phyloP scores from a whole-genome alignment of 2,888 invertebrate species.

The Ditula angustiorana region DNA sequence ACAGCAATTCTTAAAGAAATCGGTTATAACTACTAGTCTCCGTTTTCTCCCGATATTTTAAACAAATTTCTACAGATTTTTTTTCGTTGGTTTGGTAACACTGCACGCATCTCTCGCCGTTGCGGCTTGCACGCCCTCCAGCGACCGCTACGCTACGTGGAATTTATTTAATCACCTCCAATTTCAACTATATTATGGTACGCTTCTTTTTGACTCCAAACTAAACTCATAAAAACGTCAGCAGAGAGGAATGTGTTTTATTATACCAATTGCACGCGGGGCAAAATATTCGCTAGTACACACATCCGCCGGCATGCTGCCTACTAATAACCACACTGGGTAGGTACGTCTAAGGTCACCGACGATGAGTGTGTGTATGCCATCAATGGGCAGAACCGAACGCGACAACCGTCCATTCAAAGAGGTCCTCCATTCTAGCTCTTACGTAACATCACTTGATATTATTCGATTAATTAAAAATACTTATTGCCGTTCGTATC shows the following conservation, averaged over 20 bases:
- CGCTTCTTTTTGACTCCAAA: conserved; percentile 38
- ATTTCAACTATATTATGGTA: conserved; percentile 49
- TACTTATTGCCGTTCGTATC: conserved; percentile 43
- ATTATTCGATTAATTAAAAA: conserved; percentile 56
- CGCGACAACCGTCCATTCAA: conserved; percentile 67
- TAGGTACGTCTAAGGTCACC: conserved; percentile 64
- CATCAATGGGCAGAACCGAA: conserved; percentile 69
- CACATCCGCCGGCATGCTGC: conserved; percentile 44
- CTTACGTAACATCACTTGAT: conserved; percentile 62
- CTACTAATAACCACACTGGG: conserved; percentile 59
- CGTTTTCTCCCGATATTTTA: too few relatives aligned
- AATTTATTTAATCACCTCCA: conserved; percentile 83
- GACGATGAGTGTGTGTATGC: conserved; percentile 59
- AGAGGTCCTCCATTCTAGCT: conserved; percentile 67
- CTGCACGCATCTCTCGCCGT: conserved; percentile 50
- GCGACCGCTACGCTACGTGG: conserved; percentile 80
- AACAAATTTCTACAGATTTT: too few relatives aligned
- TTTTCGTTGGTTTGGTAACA: too few relatives aligned
- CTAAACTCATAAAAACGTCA: conserved; percentile 10
- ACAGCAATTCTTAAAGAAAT: too few relatives aligned
- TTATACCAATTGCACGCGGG: conserved; percentile 51
- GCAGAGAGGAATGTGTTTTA: conserved; percentile 45
- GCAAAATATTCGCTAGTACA: conserved; percentile 59
- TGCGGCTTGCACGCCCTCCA: conserved; percentile 51
- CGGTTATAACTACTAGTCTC: too few relatives aligned